Conservation (phyloP, 2,113 vertebrate species). For the Oreotrochilus melanogaster region DNA sequence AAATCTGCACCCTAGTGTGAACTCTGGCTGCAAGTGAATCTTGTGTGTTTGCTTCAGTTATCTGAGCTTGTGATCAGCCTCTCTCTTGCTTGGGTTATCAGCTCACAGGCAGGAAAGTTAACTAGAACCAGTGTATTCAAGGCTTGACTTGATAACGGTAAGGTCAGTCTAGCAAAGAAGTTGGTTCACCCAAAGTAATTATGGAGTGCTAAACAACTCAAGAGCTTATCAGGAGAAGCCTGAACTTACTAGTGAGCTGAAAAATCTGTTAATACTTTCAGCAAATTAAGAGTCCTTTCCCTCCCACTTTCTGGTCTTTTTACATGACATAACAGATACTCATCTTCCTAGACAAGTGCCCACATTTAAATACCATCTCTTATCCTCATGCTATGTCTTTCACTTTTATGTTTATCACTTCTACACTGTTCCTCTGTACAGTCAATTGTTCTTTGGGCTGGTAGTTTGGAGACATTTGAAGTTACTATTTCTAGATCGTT, state of each 20-base stretch:
- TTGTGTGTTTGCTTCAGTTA: not conserved
- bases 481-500: not conserved
- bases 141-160: not conserved
- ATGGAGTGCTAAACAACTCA: not conserved
- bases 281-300: not conserved
- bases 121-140: not conserved
- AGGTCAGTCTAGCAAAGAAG: not conserved
- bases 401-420: not conserved
- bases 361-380: not conserved
- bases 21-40: not conserved
- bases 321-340: not conserved
- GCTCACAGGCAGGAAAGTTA: not conserved
- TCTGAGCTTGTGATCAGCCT: not conserved
- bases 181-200: not conserved
- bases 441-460: not conserved
- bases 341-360: not conserved
- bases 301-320: not conserved
- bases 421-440: rapidly evolving
- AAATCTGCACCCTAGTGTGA: not conserved
- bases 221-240: not conserved
- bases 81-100: not conserved
- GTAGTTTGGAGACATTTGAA: not conserved
- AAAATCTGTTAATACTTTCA: not conserved
- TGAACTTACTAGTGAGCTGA: not conserved
- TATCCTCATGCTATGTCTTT: not conserved